Evolutionary conservation across 2,888 invertebrate genomes (phyloP), one percentile per base, ranked within the genome.

Genomic region (Dysmachus trigonus): DNA sequence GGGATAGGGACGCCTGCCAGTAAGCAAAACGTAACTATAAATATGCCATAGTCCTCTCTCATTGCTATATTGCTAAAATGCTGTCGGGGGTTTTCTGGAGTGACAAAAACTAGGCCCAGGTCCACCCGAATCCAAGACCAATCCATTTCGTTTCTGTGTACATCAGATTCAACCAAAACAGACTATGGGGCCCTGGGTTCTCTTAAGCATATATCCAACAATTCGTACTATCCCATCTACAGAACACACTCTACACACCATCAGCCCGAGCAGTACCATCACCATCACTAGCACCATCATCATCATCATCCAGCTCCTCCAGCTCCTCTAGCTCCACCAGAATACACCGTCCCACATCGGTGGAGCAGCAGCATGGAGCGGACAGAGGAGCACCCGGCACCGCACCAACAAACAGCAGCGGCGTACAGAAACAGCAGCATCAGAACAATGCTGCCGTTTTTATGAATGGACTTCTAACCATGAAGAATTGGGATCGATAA

Each of bases 381-480:
- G 35, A 27, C 73, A 5, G 71, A 53, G 72, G 15, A 73, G 73
- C 83, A 41, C 83, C 83, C 81, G 27, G 41, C 22, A 83, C 47
- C 33, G 51, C 51, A 79, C 33, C 71, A 72, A n/a, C 83, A 83
- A n/a, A 27, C 83, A 83, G 83, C 83, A 83, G 82, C 38, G 47
- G 33, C 73, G 73, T 73, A 47, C 62, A 76, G 86, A 86, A 83
- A 86, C 79, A 81, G 47, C 73, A 62, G 62, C 85, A 33, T 76
- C 89, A 89, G 89, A 91, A 90, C 90, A 91, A 90, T 90, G 90
- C 89, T 88, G 89, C 88, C 89, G 90, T 91, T 91, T 91, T 91
- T 91, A 92, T 91, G 92, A 91, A 91, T 91, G 92, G 91, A 91
- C 88, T 91, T 89, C 86, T 89, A 90, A 89, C 90, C 88, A 88